Evolutionary conservation across 2,113 vertebrate genomes (phyloP).

Genomic region (Hemiprocne comata): DNA sequence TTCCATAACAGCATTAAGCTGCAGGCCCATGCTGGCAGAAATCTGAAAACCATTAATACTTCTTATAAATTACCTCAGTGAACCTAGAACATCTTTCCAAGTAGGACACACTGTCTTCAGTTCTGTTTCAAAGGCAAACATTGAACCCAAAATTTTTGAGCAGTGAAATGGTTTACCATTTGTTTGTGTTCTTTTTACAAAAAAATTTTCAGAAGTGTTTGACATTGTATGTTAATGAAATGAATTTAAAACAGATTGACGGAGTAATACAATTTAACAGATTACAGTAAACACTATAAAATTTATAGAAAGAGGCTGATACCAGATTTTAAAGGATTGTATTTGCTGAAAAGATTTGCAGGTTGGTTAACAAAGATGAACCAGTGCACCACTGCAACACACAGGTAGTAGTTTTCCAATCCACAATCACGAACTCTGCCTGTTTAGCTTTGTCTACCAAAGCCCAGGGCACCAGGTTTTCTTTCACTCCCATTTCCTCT

Average conservation of each 20-base stretch:
- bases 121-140: not conserved
- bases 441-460: not conserved
- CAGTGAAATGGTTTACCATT: not conserved
- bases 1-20: not conserved
- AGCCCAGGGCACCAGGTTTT: not conserved
- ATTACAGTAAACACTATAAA: not conserved
- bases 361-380: not conserved
- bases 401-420: not conserved
- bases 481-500: not conserved
- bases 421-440: not conserved
- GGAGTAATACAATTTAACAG: not conserved
- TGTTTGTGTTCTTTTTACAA: not conserved
- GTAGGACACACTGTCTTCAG: not conserved
- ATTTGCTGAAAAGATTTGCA: not conserved
- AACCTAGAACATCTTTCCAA: not conserved
- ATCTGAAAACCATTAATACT: not conserved
- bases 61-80: not conserved
- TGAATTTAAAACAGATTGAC: not conserved
- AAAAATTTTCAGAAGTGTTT: not conserved
- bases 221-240: not conserved
- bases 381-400: not conserved
- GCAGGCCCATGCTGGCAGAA: not conserved
- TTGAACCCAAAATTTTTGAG: not conserved
- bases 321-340: not conserved
- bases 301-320: not conserved